phyloP scores from a whole-genome alignment of 2,113 vertebrate genomes.

The Ciconia boyciana region DNA sequence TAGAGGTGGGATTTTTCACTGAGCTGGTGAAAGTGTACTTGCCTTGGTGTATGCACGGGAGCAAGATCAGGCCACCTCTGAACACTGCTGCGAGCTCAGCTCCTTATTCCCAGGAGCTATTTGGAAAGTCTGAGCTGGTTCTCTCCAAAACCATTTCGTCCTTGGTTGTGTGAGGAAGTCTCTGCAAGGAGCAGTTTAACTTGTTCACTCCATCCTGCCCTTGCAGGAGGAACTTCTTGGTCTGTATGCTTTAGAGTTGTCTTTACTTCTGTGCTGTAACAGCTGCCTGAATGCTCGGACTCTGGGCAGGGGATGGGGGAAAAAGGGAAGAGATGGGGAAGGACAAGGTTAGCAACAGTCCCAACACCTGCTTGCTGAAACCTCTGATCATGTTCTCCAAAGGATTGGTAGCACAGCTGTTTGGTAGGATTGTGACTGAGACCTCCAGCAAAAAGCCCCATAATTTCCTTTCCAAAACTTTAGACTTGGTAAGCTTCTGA shows the following conservation, averaged over 20 bases:
- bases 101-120: not conserved
- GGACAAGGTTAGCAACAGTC: not conserved
- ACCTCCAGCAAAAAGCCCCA: not conserved
- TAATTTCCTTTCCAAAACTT: not conserved
- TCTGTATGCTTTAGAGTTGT: not conserved
- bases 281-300: not conserved
- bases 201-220: not conserved
- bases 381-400: not conserved
- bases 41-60: not conserved
- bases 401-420: not conserved
- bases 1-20: not conserved
- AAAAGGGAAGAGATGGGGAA: not conserved
- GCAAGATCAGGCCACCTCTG: not conserved
- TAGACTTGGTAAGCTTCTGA: not conserved
- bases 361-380: not conserved
- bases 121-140: not conserved
- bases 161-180: not conserved
- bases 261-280: not conserved
- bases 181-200: not conserved
- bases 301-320: not conserved
- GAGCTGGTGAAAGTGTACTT: not conserved
- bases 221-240: not conserved
- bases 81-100: rapidly evolving
- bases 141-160: not conserved
- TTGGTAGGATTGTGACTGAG: not conserved